These are phyloP conservation scores for Drosophila neocordata DNA, from an alignment of 1,140 invertebrate species.

Conservation along the genomic window DNA sequence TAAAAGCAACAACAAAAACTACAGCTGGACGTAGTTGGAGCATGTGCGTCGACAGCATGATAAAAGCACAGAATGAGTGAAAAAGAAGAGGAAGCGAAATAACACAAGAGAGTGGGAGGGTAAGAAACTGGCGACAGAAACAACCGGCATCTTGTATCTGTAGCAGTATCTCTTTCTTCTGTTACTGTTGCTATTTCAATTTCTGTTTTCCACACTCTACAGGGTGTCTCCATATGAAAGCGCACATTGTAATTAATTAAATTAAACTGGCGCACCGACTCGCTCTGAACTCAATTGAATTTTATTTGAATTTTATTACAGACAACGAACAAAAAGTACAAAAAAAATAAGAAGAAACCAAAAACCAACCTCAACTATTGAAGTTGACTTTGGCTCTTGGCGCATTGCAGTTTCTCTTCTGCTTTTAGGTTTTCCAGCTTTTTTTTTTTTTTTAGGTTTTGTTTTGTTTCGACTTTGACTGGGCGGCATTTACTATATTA, in stretches of 20 bases:
- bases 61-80: constrained; percentile 39
- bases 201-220: neutral
- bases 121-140: neutral
- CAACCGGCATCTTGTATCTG: neutral
- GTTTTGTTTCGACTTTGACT: constrained; percentile 52
- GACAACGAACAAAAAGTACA: constrained; percentile 27
- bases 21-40: neutral
- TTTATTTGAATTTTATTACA: constrained; percentile 81
- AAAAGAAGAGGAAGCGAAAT: neutral
- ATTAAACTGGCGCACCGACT: constrained; percentile 72
- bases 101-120: neutral
- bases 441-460: constrained; percentile 37
- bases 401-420: constrained; percentile 44
- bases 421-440: constrained; percentile 48
- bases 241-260: constrained; percentile 71
- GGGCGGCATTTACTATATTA: constrained; percentile 2
- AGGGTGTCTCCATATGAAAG: constrained; percentile 15
- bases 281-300: constrained; percentile 76
- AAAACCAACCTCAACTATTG: constrained; percentile 6
- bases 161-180: neutral
- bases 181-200: too few species aligned
- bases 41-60: constrained; percentile 36
- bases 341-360: neutral
- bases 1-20: constrained; percentile 11
- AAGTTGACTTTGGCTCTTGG: constrained; percentile 39